Percentiles rank a stretch among this genome's conserved stretches.
Evolutionary conservation across 2,797 vertebrate genomes (phyloP).

Genomic region (Buceros bicornis): DNA sequence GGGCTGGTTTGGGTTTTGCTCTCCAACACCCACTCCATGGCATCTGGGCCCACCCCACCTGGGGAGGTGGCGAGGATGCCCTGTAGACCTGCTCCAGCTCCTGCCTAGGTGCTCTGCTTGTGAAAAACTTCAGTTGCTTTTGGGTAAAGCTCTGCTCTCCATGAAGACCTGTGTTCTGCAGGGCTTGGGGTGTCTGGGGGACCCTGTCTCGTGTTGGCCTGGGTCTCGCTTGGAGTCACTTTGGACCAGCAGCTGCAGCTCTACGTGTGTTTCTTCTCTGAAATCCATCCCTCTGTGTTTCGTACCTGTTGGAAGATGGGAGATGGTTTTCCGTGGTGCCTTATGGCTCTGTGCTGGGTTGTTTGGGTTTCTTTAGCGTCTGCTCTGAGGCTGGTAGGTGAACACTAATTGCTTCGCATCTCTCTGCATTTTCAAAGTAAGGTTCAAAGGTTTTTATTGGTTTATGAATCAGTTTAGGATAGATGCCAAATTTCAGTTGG

Average conservation of each 20-base stretch:
- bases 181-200: rapidly evolving
- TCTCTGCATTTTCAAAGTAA: background rate
- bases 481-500: background rate
- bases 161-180: rapidly evolving
- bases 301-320: rapidly evolving
- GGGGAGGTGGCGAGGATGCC: background rate
- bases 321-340: rapidly evolving
- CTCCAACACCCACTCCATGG: rapidly evolving
- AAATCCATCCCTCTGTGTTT: background rate
- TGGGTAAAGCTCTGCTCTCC: background rate
- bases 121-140: background rate
- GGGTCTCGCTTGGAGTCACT: background rate
- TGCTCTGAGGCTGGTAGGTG: background rate
- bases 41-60: too few relatives aligned
- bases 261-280: background rate
- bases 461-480: background rate
- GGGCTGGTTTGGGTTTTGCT: background rate
- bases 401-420: rapidly evolving
- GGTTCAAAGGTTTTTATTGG: background rate
- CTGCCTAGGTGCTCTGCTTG: background rate
- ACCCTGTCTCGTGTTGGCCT: too few relatives aligned
- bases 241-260: background rate
- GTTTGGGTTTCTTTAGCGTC: background rate
- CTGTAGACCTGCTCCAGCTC: background rate
- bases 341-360: background rate